Percentiles rank a stretch among this genome's conserved stretches.
Conservation (phyloP, 2,888 invertebrate species). For the Patella pellucida region DNA sequence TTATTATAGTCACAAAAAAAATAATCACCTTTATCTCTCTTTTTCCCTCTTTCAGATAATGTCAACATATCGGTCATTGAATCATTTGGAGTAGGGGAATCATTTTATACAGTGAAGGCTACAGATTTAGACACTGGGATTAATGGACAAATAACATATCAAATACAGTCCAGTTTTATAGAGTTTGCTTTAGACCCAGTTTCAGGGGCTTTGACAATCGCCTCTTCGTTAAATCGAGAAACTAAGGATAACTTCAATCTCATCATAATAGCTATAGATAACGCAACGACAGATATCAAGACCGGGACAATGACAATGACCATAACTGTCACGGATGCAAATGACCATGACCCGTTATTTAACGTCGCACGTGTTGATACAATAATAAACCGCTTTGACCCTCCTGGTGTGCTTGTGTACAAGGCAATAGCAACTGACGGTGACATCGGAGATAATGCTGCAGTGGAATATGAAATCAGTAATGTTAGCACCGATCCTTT, state of each 20-base stretch:
- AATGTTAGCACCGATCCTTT: conserved; percentile 40
- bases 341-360: neutral
- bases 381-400: neutral
- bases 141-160: conserved; percentile 48
- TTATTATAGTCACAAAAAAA: no score
- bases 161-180: conserved; percentile 32
- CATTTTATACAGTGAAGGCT: conserved; percentile 41
- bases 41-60: neutral
- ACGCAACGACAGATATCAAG: neutral
- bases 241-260: neutral
- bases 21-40: no score
- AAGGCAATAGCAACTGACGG: neutral
- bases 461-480: neutral
- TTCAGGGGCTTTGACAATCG: neutral
- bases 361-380: neutral
- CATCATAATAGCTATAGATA: neutral
- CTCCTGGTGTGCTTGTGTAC: neutral
- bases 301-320: neutral
- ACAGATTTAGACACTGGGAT: conserved; percentile 49
- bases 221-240: neutral
- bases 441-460: neutral
- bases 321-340: neutral
- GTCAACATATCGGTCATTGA: neutral
- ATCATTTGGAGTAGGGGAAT: conserved; percentile 20
- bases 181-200: neutral